Percentiles rank a stretch among this genome's conserved stretches.
These are phyloP conservation scores for Dione juno DNA, from an alignment of 2,888 invertebrate genomes.

Conservation along the genomic window DNA sequence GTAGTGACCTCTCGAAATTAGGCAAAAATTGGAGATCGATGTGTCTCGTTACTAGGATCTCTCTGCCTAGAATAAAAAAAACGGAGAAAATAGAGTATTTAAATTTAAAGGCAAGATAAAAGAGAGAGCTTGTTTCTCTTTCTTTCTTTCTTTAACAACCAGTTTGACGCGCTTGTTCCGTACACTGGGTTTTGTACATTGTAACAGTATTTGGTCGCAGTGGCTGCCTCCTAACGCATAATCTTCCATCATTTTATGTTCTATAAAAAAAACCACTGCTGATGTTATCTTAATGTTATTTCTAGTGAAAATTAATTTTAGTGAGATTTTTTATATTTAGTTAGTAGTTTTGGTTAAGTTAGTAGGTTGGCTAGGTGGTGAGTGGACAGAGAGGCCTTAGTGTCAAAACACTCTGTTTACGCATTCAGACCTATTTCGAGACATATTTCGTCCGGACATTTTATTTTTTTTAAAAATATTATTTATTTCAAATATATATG, in stretches of 20 bases:
- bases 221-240: constrained; percentile 14
- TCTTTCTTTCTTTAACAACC: neutral
- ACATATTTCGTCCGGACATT: too few species aligned
- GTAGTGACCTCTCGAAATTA: too few species aligned
- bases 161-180: constrained; percentile 11
- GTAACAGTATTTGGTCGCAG: constrained; percentile 18
- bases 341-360: too few species aligned
- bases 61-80: neutral
- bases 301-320: constrained; percentile 12
- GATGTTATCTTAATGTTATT: constrained; percentile 16
- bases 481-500: too few species aligned
- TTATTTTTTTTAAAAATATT: too few species aligned
- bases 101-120: neutral
- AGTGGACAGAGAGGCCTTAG: too few species aligned
- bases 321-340: neutral
- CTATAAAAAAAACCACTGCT: constrained; percentile 13
- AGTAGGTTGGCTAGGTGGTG: too few species aligned
- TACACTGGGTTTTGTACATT: constrained; percentile 18
- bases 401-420: too few species aligned
- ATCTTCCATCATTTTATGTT: constrained; percentile 21
- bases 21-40: too few species aligned
- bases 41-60: too few species aligned
- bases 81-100: neutral
- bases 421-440: too few species aligned
- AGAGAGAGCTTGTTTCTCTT: neutral